These are phyloP conservation scores for Neodon shergylaensis DNA, from an alignment of 2,113 vertebrate genomes.

Conservation along the genomic window DNA sequence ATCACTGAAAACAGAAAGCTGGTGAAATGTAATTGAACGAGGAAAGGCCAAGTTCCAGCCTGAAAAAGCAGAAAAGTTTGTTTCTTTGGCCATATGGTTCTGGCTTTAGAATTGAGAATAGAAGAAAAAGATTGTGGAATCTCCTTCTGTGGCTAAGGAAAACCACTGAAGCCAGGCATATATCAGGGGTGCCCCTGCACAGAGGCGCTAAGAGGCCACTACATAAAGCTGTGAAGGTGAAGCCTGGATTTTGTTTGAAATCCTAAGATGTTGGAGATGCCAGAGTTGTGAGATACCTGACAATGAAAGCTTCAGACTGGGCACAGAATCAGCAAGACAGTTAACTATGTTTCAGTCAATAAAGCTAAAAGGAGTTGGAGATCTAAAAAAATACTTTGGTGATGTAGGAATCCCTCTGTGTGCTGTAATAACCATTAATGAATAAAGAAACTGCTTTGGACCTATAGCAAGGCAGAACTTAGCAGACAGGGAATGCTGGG, in stretches of 20 bases:
- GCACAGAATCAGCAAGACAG: neutral
- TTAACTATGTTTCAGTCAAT: neutral
- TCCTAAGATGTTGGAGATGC: neutral
- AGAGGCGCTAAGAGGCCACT: neutral
- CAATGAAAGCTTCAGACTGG: neutral
- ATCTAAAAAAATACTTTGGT: no score
- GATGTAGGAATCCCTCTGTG: no score
- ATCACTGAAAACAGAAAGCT: neutral
- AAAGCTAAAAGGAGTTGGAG: neutral
- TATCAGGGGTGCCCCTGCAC: neutral
- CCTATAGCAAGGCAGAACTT: no score
- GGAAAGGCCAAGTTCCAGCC: neutral
- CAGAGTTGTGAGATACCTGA: neutral
- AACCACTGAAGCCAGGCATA: neutral
- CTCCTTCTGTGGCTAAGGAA: neutral
- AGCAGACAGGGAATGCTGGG: no score
- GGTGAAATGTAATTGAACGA: neutral
- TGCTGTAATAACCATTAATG: no score
- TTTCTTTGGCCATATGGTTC: neutral
- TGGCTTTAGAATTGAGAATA: neutral
- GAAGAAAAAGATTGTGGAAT: neutral
- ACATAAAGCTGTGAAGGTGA: neutral
- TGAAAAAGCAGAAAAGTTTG: neutral
- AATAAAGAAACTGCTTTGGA: no score
- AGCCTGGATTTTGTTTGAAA: neutral